A percentile compares a stretch with the other conserved stretches of the same genome.
These are phyloP conservation scores for Allacma fusca DNA, from an alignment of 2,888 invertebrate genomes.

Conservation along the genomic window DNA sequence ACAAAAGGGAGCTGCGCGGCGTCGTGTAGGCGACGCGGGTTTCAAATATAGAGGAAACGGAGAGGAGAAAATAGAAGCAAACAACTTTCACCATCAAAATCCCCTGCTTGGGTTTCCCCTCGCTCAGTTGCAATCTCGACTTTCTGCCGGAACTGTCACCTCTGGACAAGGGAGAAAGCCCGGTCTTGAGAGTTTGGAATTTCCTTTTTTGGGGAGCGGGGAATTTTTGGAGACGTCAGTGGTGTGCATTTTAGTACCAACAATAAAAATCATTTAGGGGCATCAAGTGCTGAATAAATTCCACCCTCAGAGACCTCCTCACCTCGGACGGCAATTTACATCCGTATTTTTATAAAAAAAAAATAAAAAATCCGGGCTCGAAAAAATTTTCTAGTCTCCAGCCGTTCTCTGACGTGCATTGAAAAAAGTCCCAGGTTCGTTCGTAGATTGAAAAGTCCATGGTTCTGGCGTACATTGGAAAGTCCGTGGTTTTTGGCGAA, in stretches of 20 bases:
- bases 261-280: not conserved
- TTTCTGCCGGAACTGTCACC: slow-evolving; percentile 4
- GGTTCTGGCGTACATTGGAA: too few relatives aligned
- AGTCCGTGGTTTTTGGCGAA: too few relatives aligned
- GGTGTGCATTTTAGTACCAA: slow-evolving; percentile 1
- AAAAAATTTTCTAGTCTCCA: too few relatives aligned
- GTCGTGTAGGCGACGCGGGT: not conserved
- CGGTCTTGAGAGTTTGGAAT: too few relatives aligned
- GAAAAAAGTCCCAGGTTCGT: too few relatives aligned
- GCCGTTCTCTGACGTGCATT: too few relatives aligned
- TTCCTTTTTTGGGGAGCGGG: not conserved
- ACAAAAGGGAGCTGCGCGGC: not conserved
- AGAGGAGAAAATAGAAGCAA: not conserved
- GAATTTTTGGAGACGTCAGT: not conserved
- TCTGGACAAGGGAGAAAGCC: not conserved
- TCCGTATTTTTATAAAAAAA: too few relatives aligned
- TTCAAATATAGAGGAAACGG: not conserved
- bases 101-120: not conserved
- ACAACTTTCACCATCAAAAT: not conserved
- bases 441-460: too few relatives aligned
- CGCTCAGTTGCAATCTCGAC: not conserved
- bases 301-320: not conserved
- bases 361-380: too few relatives aligned
- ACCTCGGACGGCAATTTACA: too few relatives aligned
- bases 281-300: not conserved